Base-by-base conservation (phyloP, 1,140 invertebrate species). In the Penaeus vannamei region DNA sequence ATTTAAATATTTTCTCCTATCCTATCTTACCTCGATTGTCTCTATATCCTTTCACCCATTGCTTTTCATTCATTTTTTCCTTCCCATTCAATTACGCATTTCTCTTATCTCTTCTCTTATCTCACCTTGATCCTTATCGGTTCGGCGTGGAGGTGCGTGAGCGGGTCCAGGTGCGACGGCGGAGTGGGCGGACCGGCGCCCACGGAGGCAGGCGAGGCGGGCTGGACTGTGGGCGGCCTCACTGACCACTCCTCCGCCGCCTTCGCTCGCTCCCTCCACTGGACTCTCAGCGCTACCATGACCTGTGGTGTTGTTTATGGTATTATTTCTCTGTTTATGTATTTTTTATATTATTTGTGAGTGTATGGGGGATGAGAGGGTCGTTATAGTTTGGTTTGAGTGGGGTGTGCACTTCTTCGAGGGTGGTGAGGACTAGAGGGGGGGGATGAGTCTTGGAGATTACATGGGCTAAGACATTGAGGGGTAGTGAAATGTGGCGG, bases 121-220 rank as follows among this genome's bases (percentile, higher is more conserved):
- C 96, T 97, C 0, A 94, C 92, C 91, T 93, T 97, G 72, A 96
- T 94, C 23, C 96, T 94, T 84, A 95, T 93, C 26, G 95, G 94
- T 90, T 94, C 93, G 7, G 92, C 72, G 77, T 91, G 90, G 0
- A 89, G 85, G 59, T 88, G 87, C n/a, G 60, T 89, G 77, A 86
- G 87, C 53, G 69, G 87, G 64, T 66, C 77, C 10, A 83, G 81
- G 29, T 88, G 80, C 4, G 81, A 42, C 46, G 81, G 69, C 20
- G 62, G 22, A n/a, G 85, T 60, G n/a, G 87, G 82, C 2, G 82
- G 86, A 42, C 81, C 80, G 26, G 76, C 46, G 32, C 23, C 66
- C 64, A 72, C 77, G 62, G 90, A 46, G 26, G 90, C 85, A n/a
- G 87, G 87, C 29, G 90, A 83, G 19, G 84, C 59, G 1, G 90